phyloP scores from a whole-genome alignment of 1,140 invertebrate genomes.

The Drosophila erecta region DNA sequence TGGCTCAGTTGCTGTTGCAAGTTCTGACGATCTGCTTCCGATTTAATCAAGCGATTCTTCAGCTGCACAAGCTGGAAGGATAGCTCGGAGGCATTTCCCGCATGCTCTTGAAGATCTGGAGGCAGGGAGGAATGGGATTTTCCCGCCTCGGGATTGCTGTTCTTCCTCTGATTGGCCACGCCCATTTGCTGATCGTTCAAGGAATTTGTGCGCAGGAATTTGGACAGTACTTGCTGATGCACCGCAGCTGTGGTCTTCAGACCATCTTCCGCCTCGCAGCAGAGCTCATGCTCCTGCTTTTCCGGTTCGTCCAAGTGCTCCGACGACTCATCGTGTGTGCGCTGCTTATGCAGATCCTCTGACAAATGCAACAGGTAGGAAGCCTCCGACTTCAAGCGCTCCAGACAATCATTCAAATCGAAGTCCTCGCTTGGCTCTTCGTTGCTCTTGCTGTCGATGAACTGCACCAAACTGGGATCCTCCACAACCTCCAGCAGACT shows the following conservation, averaged over 20 bases:
- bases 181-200: conserved; percentile 76
- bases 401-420: conserved; percentile 88
- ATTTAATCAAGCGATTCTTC: conserved; percentile 85
- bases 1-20: conserved; percentile 87
- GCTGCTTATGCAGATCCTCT: conserved; percentile 71
- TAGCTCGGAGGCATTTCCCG: conserved; percentile 71
- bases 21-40: conserved; percentile 86
- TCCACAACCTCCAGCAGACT: conserved; percentile 86
- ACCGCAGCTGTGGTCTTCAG: conserved; percentile 53
- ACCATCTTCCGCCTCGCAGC: conserved; percentile 77
- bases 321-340: conserved; percentile 11
- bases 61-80: conserved; percentile 84
- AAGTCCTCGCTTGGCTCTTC: conserved; percentile 84
- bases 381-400: conserved; percentile 88
- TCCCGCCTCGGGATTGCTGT: conserved; percentile 27
- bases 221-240: conserved; percentile 44
- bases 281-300: conserved; percentile 73
- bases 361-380: conserved; percentile 88
- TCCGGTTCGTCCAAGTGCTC: conserved; percentile 58
- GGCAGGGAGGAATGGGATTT: conserved; percentile 70
- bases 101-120: conserved; percentile 67
- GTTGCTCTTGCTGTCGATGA: conserved; percentile 76
- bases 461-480: conserved; percentile 78
- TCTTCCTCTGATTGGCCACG: conserved; percentile 56
- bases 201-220: conserved; percentile 69